These are phyloP conservation scores for Caenorhabditis latens DNA, from an alignment of 1,140 invertebrate species.

Conservation along the genomic window DNA sequence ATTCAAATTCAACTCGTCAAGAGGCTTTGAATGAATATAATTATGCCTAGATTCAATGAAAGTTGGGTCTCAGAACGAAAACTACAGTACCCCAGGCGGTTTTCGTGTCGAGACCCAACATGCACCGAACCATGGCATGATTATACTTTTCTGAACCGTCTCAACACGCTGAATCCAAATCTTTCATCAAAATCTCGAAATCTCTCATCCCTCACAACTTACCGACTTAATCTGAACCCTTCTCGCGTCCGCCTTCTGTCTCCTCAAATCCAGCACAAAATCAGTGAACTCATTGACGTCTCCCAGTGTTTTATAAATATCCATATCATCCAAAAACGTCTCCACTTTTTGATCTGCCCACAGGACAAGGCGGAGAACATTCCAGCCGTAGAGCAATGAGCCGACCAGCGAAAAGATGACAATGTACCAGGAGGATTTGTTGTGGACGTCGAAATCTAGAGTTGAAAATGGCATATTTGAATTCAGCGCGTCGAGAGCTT, in stretches of 20 bases:
- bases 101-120: too few relatives aligned
- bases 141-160: too few relatives aligned
- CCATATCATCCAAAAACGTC: conserved; percentile 34
- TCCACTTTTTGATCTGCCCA: conserved; percentile 29
- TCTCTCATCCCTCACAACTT: background rate
- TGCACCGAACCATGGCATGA: too few relatives aligned
- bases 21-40: too few relatives aligned
- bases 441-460: background rate
- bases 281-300: conserved; percentile 22
- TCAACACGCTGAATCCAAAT: too few relatives aligned
- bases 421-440: conserved; percentile 22
- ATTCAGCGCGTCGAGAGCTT: background rate
- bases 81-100: too few relatives aligned
- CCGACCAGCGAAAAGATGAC: background rate
- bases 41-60: too few relatives aligned
- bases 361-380: conserved; percentile 11
- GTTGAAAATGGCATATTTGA: background rate
- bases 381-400: background rate
- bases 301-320: conserved; percentile 6
- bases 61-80: too few relatives aligned
- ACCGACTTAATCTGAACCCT: conserved; percentile 15
- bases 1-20: too few relatives aligned
- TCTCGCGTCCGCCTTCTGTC: background rate
- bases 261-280: conserved; percentile 14
- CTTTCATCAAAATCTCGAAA: background rate